Base-by-base conservation (phyloP, 2,113 vertebrate species). In the Galeopterus variegatus region DNA sequence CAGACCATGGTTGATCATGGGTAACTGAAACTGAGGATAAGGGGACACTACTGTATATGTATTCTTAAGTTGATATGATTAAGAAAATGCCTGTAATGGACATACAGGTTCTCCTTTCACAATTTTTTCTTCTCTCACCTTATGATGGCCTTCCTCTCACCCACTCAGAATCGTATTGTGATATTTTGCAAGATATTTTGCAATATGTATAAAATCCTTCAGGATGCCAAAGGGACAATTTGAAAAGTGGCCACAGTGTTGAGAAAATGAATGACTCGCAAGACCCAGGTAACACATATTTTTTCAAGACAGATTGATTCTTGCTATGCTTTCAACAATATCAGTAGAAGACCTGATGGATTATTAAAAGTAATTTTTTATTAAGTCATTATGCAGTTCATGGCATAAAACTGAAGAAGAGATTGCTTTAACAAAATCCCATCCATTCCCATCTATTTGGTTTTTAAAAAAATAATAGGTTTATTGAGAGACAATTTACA, bases 341-440 rank as follows among this genome's bases (percentile, higher is more conserved):
- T 94, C 94, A 54, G 75, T 52, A n/a, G 58, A 81, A 54, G 12
- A 65, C 58, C 26, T 92, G 60, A 33, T 84, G 67, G 48, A 72
- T 87, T 89, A 93, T 81, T 94, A 79, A 92, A 33, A 72, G 31
- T 64, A 52, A 65, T 72, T 93, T 93, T 81, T 85, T 81, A 73
- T 83, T 82, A 95, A 75, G 14, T 90, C 69, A 86, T 70, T 67
- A 58, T 89, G 23, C 24, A 67, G 33, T 95, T 95, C 50, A 41
- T 88, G 64, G n/a, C 23, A 79, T 89, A 48, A 87, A 92, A 93
- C 23, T 52, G 24, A 93, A 56, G 83, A 87, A 81, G 56, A 65
- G 4, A 75, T 93, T 89, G 21, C 79, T 94, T 93, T 88, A 90
- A 85, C 48, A 83, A 94, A 94, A 58, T n/a, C 36, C 52, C 31